Evolutionary conservation across 2,797 vertebrate species (phyloP).

Genomic region (Siniperca scherzeri): DNA sequence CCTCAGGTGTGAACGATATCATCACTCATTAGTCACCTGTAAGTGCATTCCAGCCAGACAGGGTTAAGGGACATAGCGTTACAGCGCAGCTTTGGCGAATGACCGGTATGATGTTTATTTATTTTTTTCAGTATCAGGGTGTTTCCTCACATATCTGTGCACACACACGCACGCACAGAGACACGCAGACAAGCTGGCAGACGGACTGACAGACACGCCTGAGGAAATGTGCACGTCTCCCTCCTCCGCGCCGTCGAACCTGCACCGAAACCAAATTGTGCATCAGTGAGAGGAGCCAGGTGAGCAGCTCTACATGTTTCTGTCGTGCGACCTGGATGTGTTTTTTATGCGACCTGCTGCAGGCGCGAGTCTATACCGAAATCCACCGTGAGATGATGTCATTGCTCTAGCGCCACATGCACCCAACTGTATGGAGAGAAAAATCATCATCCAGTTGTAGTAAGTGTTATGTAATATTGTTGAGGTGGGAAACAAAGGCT

Average conservation of each 20-base stretch:
- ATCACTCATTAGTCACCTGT: slow-evolving; percentile 48
- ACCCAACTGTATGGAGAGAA: slow-evolving; percentile 57
- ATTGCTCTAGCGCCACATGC: slow-evolving; percentile 83
- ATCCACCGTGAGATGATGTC: slow-evolving; percentile 83
- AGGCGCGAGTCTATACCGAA: slow-evolving; percentile 52
- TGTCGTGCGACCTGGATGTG: slow-evolving; percentile 46
- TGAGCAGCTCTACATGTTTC: slow-evolving; percentile 57
- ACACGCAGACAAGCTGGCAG: slow-evolving; percentile 21
- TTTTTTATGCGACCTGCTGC: slow-evolving; percentile 58
- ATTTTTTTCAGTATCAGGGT: slow-evolving; percentile 61
- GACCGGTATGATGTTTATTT: slow-evolving; percentile 24
- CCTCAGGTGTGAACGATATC: slow-evolving; percentile 56
- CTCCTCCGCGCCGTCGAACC: slow-evolving; percentile 48
- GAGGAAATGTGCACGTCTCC: slow-evolving; percentile 48
- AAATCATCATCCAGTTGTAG: slow-evolving; percentile 77
- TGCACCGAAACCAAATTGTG: not conserved
- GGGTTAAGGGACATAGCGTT: slow-evolving; percentile 17
- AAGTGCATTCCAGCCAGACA: slow-evolving; percentile 10
- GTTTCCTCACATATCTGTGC: slow-evolving; percentile 70
- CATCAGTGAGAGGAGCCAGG: slow-evolving; percentile 40
- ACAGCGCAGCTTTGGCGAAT: slow-evolving; percentile 15
- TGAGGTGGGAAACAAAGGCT: slow-evolving; percentile 69
- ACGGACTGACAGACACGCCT: slow-evolving; percentile 45
- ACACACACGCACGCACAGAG: slow-evolving; percentile 2
- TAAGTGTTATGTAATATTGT: slow-evolving; percentile 83